These are phyloP conservation scores for Alentia gelatinosa DNA, from an alignment of 2,888 invertebrate species.

Conservation along the genomic window DNA sequence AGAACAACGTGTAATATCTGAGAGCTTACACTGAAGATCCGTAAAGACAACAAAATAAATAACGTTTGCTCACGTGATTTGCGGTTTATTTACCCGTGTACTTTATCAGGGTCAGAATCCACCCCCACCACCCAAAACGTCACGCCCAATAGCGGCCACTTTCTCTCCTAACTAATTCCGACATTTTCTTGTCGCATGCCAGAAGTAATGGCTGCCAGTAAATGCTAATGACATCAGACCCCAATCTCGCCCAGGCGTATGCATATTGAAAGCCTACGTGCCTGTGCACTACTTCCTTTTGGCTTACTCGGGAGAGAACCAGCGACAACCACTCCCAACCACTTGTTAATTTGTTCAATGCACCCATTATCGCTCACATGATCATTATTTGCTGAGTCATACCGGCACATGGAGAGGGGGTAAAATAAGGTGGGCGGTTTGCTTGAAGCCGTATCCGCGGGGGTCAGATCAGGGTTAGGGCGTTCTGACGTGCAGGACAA, in stretches of 20 bases:
- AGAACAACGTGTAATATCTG: neutral
- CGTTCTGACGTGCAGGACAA: neutral
- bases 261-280: neutral
- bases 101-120: neutral
- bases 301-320: neutral
- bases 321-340: neutral
- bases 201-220: neutral
- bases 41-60: neutral
- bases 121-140: neutral
- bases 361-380: neutral
- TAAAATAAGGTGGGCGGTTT: neutral
- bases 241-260: neutral
- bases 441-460: neutral
- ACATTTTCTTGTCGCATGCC: neutral
- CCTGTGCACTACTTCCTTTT: neutral
- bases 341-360: conserved; percentile 26
- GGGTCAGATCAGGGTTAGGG: neutral
- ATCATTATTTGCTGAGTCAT: conserved; percentile 21
- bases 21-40: neutral
- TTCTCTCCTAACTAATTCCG: neutral
- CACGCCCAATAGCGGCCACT: neutral
- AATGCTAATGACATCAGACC: neutral
- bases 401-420: neutral
- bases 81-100: neutral
- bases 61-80: neutral